phyloP scores from a whole-genome alignment of 2,888 invertebrate genomes.

The Emmelina monodactyla region DNA sequence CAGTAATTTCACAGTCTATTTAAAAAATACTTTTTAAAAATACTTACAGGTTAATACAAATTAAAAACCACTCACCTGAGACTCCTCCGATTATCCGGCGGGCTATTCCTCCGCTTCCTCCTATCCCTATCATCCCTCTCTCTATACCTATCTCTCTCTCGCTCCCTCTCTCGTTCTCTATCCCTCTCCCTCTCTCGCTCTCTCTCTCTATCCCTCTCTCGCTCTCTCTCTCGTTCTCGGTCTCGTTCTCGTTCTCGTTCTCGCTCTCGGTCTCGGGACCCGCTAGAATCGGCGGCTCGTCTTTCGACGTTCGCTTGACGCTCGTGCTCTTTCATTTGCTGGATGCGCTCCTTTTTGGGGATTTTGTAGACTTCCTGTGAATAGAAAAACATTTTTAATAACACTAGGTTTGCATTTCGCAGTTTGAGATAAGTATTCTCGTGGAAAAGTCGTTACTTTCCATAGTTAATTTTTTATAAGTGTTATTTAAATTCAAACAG shows the following conservation, averaged over 20 bases:
- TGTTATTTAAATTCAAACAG: no score
- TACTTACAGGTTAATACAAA: no score
- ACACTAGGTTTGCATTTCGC: no score
- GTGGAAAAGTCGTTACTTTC: no score
- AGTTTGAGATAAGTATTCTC: no score
- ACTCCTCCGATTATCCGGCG: constrained; percentile 50
- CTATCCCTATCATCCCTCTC: constrained; percentile 44
- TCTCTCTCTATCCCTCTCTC: constrained; percentile 30
- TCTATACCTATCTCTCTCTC: constrained; percentile 30
- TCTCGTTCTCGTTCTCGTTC: constrained; percentile 31
- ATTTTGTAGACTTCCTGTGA: constrained; percentile 78
- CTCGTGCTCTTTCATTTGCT: constrained; percentile 96
- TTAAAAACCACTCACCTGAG: constrained; percentile 39
- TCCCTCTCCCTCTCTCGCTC: constrained; percentile 26
- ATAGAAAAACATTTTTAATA: no score
- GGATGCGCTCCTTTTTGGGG: constrained; percentile 91
- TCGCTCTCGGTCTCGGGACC: constrained; percentile 39
- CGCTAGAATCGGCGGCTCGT: constrained; percentile 53
- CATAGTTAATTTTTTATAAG: no score
- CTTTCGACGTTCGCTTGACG: constrained; percentile 79
- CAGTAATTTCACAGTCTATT: no score
- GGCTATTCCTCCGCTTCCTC: constrained; percentile 45
- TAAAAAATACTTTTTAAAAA: no score
- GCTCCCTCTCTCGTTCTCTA: constrained; percentile 27
- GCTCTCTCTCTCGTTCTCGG: constrained; percentile 24